These are phyloP conservation scores for Oreochromis grahami DNA, from an alignment of 2,797 vertebrate species.

Conservation along the genomic window DNA sequence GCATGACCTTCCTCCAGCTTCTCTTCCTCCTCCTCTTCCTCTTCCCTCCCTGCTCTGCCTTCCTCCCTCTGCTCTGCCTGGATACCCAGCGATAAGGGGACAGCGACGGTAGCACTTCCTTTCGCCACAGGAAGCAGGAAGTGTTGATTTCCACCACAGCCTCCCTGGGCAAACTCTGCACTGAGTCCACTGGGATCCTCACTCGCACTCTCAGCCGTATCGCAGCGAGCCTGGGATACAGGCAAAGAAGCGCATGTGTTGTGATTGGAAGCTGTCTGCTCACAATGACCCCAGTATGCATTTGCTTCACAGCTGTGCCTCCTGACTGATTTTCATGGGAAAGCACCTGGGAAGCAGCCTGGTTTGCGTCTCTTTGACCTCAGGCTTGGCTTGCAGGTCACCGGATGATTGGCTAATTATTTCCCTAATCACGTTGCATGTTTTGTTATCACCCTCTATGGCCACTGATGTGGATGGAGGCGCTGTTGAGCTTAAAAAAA, in stretches of 20 bases:
- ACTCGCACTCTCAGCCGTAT: not conserved
- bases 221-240: not conserved
- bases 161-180: constrained; percentile 33
- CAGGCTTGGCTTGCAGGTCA: constrained; percentile 49
- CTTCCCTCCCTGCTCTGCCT: constrained; percentile 31
- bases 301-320: not conserved
- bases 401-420: constrained; percentile 65
- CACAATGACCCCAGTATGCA: constrained; percentile 44
- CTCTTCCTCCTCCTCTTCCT: constrained; percentile 48
- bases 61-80: constrained; percentile 52
- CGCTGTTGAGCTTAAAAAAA: constrained; percentile 67
- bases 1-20: constrained; percentile 15
- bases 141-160: constrained; percentile 56
- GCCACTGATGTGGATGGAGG: constrained; percentile 25
- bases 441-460: constrained; percentile 40
- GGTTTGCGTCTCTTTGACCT: constrained; percentile 48
- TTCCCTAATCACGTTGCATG: constrained; percentile 60
- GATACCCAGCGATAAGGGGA: constrained; percentile 79
- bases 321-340: constrained; percentile 48
- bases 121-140: constrained; percentile 85
- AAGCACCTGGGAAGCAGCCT: constrained; percentile 55
- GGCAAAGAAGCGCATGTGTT: not conserved
- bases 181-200: constrained; percentile 19
- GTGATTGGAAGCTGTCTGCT: constrained; percentile 25
- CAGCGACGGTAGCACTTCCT: constrained; percentile 86